Evolutionary conservation across 2,797 vertebrate species (phyloP).

Genomic region (Scyliorhinus canicula): DNA sequence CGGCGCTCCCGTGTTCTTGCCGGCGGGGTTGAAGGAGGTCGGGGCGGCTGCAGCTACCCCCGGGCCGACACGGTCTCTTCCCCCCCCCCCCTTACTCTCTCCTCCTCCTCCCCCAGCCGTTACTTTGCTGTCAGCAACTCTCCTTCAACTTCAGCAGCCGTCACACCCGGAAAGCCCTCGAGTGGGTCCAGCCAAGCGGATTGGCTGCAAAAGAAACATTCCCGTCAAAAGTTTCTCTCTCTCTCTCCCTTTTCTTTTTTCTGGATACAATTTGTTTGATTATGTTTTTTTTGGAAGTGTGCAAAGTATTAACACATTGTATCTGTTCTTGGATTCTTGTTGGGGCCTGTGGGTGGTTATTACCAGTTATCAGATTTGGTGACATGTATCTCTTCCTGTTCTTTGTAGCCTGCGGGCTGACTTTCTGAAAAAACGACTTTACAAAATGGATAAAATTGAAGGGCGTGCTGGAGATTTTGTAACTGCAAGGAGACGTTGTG

Average conservation of each 20-base stretch:
- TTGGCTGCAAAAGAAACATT: background rate
- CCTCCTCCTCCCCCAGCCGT: background rate
- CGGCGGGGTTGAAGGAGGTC: background rate
- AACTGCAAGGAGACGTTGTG: background rate
- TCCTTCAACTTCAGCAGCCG: background rate
- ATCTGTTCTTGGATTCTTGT: too few relatives aligned
- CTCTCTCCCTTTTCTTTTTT: too few relatives aligned
- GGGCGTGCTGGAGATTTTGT: background rate
- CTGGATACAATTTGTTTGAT: background rate
- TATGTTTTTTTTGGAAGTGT: background rate
- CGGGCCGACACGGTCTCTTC: too few relatives aligned
- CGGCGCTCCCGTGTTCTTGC: background rate
- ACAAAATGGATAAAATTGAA: background rate
- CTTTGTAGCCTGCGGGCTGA: constrained; percentile 28
- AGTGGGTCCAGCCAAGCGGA: background rate
- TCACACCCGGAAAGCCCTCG: constrained; percentile 19
- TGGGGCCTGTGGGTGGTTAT: background rate
- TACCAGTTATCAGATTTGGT: background rate
- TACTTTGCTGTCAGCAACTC: constrained; percentile 1
- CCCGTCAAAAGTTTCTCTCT: background rate
- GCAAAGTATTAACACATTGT: background rate
- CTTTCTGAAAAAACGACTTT: background rate
- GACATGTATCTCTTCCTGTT: constrained; percentile 25
- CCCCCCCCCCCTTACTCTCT: background rate
- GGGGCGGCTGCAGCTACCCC: background rate